A percentile compares a stretch with the other conserved stretches of the same genome.
Evolutionary conservation across 2,888 invertebrate genomes (phyloP).

Genomic region (Melipona beecheii): DNA sequence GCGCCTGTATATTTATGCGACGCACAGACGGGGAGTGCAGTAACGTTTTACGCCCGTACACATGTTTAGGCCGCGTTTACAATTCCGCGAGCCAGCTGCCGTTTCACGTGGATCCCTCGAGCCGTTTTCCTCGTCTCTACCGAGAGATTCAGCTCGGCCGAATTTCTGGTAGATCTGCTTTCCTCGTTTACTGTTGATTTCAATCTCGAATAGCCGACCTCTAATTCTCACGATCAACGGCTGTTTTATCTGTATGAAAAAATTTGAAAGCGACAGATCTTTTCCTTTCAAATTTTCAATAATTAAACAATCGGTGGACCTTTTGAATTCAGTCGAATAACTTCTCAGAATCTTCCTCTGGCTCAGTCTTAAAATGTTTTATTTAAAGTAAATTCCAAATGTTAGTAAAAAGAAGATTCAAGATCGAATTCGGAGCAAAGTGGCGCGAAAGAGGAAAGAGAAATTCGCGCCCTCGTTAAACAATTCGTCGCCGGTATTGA

Average conservation of each 20-base stretch:
- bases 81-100: conserved; percentile 59
- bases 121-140: conserved; percentile 3
- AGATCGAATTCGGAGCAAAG: not conserved
- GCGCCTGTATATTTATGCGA: conserved; percentile 62
- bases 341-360: no score
- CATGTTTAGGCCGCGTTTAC: conserved; percentile 64
- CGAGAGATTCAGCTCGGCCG: not conserved
- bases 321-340: not conserved
- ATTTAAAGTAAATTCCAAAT: no score
- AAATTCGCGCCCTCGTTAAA: conserved; percentile 43
- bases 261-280: not conserved
- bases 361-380: no score
- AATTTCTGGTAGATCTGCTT: conserved; percentile 4
- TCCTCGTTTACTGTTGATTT: not conserved
- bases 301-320: not conserved
- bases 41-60: conserved; percentile 63
- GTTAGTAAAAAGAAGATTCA: not conserved
- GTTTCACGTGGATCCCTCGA: conserved; percentile 28
- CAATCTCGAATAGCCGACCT: not conserved
- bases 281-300: not conserved
- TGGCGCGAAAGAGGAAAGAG: not conserved
- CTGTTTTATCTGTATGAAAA: not conserved
- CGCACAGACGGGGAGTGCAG: conserved; percentile 16
- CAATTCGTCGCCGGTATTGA: conserved; percentile 42
- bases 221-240: not conserved